These are phyloP conservation scores for Fratercula arctica DNA, from an alignment of 2,797 vertebrate species.

Conservation along the genomic window DNA sequence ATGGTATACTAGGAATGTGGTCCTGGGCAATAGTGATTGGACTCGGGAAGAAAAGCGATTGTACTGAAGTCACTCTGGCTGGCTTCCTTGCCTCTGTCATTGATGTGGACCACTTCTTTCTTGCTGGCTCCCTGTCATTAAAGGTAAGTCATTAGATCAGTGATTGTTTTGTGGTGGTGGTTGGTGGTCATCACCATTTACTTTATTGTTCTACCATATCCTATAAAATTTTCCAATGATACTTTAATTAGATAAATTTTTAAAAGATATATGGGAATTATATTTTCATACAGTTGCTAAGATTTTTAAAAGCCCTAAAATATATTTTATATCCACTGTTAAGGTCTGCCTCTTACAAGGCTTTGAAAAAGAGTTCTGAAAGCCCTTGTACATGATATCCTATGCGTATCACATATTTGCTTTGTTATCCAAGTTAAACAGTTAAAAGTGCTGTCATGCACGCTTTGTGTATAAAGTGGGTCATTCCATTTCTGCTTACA, in stretches of 20 bases:
- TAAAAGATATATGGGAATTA: background rate
- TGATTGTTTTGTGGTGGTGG: background rate
- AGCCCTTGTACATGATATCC: background rate
- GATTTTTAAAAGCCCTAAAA: background rate
- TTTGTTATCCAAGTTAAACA: background rate
- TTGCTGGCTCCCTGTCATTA: slow-evolving; percentile 90
- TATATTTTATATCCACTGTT: background rate
- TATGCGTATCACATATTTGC: background rate
- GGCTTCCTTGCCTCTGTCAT: slow-evolving; percentile 91
- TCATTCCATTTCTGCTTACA: background rate
- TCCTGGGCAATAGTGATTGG: slow-evolving; percentile 94
- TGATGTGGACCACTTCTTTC: slow-evolving; percentile 94
- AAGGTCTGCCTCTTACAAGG: background rate
- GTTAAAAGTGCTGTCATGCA: background rate
- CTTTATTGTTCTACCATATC: background rate
- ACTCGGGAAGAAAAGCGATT: slow-evolving; percentile 89
- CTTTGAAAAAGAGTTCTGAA: background rate
- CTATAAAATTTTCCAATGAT: background rate
- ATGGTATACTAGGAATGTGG: slow-evolving; percentile 91
- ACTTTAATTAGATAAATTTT: background rate
- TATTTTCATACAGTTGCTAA: background rate
- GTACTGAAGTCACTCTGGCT: slow-evolving; percentile 90
- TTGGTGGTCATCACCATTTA: background rate
- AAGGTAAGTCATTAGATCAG: slow-evolving; percentile 77
- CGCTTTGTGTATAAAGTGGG: background rate